Evolutionary conservation across 2,888 invertebrate species (phyloP).

Genomic region (Bimastos eiseni): DNA sequence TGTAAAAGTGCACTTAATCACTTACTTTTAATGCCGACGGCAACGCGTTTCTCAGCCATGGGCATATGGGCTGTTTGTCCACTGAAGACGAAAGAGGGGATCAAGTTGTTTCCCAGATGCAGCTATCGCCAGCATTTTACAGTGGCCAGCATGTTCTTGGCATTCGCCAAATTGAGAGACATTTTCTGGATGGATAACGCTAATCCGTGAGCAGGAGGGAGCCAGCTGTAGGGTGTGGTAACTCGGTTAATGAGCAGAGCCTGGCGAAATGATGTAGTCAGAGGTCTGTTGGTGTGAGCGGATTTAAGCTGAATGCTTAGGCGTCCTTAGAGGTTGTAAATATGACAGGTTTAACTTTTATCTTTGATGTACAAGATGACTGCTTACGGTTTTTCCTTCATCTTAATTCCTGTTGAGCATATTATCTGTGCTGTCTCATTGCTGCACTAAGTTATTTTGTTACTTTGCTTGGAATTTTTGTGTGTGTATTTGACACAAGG

Average conservation of each 20-base stretch:
- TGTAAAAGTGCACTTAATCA: constrained; percentile 13
- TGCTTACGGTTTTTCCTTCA: neutral
- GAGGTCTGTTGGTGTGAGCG: neutral
- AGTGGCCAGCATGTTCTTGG: neutral
- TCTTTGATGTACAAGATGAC: neutral
- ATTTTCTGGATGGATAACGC: neutral
- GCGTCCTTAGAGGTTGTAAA: neutral
- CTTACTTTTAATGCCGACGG: neutral
- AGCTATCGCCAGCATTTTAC: neutral
- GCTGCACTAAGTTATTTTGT: neutral
- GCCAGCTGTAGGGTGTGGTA: neutral
- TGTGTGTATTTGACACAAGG: neutral
- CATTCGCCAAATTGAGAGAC: neutral
- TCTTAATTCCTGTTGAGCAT: neutral
- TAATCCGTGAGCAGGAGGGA: neutral
- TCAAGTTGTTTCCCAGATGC: neutral
- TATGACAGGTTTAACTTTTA: neutral
- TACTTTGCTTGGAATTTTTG: neutral
- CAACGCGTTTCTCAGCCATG: neutral
- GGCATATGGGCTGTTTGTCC: neutral
- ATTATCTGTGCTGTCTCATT: neutral
- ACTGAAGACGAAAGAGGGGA: neutral
- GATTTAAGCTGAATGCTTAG: neutral
- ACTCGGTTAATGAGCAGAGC: neutral
- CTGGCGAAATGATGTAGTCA: neutral